Conservation (phyloP, 2,797 vertebrate genomes). For the Delichon dasypus region DNA sequence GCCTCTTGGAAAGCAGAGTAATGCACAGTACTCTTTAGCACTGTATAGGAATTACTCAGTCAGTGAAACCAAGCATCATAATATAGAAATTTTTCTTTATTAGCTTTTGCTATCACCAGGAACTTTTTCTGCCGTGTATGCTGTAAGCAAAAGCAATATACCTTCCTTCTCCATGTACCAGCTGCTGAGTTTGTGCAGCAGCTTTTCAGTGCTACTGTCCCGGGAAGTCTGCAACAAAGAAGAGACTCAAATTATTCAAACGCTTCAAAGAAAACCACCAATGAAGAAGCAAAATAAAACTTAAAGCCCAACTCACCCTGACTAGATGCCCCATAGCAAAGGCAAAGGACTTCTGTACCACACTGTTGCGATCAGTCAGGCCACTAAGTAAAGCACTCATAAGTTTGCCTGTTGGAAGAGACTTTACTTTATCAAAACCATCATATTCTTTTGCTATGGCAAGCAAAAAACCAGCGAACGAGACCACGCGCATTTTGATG, state of each 20-base stretch:
- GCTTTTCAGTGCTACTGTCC: slow-evolving; percentile 92
- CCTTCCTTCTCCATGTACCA: slow-evolving; percentile 99
- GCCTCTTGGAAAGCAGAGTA: neutral
- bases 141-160: slow-evolving; percentile 47
- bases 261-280: neutral
- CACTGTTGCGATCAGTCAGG: slow-evolving; percentile 90
- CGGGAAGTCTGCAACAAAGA: slow-evolving; percentile 83
- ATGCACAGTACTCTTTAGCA: neutral
- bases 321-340: slow-evolving; percentile 96
- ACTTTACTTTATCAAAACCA: neutral
- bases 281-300: neutral
- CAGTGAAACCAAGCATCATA: neutral
- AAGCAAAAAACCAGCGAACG: neutral
- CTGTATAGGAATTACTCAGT: neutral
- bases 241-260: slow-evolving; percentile 20
- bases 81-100: neutral
- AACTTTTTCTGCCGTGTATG: neutral
- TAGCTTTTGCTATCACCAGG: neutral
- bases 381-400: slow-evolving; percentile 93
- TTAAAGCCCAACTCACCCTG: slow-evolving; percentile 79
- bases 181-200: slow-evolving; percentile 88
- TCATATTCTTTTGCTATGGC: neutral
- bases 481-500: no score
- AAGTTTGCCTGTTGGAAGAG: slow-evolving; percentile 86
- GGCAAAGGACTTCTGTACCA: slow-evolving; percentile 92